Conservation (phyloP, 2,113 vertebrate species). For the Pomatostomus ruficeps region DNA sequence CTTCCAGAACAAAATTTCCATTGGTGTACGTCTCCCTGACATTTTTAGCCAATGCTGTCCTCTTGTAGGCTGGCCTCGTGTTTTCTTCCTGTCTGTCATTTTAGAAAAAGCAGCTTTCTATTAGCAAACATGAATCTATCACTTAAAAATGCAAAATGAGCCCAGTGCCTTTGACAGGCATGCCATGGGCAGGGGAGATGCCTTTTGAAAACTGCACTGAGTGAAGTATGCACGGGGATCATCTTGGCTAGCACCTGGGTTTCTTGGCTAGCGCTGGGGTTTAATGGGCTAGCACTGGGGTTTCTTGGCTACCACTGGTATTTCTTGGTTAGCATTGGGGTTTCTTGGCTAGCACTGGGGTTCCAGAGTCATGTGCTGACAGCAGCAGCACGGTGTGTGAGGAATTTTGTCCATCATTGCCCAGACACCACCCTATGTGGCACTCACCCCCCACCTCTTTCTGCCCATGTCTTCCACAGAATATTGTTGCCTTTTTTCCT, state of each 20-base stretch:
- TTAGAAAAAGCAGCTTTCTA: not conserved
- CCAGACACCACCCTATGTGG: accelerated
- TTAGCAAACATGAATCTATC: not conserved
- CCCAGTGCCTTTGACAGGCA: not conserved
- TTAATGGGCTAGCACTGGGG: not conserved
- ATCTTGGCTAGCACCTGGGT: not conserved
- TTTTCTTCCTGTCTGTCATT: not conserved
- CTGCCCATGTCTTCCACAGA: not conserved
- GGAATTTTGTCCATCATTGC: not conserved
- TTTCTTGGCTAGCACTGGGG: not conserved
- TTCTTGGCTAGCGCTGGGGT: too few relatives aligned
- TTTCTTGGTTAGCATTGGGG: not conserved
- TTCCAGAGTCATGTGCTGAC: not conserved
- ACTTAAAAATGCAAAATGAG: not conserved
- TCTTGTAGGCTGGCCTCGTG: not conserved
- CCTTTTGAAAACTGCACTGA: not conserved
- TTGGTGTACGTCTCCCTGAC: not conserved
- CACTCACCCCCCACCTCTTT: not conserved
- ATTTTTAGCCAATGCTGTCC: not conserved
- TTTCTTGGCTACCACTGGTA: not conserved
- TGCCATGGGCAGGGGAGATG: not conserved
- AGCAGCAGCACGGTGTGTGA: not conserved
- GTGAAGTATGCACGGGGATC: not conserved
- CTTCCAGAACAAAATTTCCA: not conserved
- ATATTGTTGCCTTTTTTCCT: not conserved